Base-by-base conservation (phyloP, 2,888 invertebrate species). In the Chalcosyrphus nemorum region DNA sequence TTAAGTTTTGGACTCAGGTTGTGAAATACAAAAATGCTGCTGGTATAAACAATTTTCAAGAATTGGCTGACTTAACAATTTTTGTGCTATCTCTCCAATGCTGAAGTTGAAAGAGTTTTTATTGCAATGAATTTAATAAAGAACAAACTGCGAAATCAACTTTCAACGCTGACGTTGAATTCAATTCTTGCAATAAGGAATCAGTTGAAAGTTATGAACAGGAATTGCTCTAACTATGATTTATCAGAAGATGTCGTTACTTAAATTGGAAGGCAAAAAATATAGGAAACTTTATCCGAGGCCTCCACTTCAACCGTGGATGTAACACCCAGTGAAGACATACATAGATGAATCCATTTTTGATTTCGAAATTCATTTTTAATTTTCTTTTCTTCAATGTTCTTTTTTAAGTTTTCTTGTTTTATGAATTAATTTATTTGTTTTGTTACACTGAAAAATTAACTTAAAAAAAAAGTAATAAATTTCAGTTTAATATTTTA, bases 1-100 rank as follows among this genome's bases (percentile, higher is more conserved):
- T 7, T 24, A 27, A 52, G 27, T 52, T 27, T 52, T 52, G 13
- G 52, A 15, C 41, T 52, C 61, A 72, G 52, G 21, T 72, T 52
- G 50, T 72, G 52, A 52, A 52, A 21, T 52, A 52, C 29, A 52
- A 52, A 52, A 27, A 52, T 29, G 29, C 29, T 29, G 13, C 52
- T 24, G 29, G 27, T 27, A 32, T 17, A 54, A 54, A 54, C 15
- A 54, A 32, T 29, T 54, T 32, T 29, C 15, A 54, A 54, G 54
- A 32, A 54, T 17, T 29, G 17, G 54, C 54, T 29, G 29, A 54
- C 17, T 54, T 54, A 15, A 32, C 17, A 54, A 54, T 54, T 15
- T 32, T 17, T 54, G 29, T 54, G 17, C 54, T 24, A 50, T 50
- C 50, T 24, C 32, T 54, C 52, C 15, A 54, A 54, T 15, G 54